These are phyloP conservation scores for Microplitis deprimator DNA, from an alignment of 2,888 invertebrate species.

Conservation along the genomic window DNA sequence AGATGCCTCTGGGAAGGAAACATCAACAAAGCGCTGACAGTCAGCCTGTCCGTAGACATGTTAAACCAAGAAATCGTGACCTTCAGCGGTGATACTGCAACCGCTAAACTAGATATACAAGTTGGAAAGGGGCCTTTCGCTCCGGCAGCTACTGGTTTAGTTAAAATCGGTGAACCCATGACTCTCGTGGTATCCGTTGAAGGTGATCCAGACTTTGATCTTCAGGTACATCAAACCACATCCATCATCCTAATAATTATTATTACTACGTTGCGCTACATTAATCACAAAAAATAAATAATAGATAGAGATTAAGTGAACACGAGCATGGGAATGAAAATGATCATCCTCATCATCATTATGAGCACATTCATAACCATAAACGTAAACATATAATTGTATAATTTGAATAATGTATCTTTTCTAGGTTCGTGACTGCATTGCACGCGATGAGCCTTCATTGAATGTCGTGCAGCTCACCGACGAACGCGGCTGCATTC, in stretches of 20 bases:
- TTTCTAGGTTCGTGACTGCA: slow-evolving; percentile 79
- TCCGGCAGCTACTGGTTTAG: slow-evolving; percentile 81
- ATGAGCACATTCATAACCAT: background rate
- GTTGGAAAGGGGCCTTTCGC: slow-evolving; percentile 85
- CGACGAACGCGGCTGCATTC: slow-evolving; percentile 83
- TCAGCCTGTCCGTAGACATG: slow-evolving; percentile 85
- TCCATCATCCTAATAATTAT: slow-evolving; percentile 43
- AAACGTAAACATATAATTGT: background rate
- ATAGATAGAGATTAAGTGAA: background rate
- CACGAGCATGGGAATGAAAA: background rate
- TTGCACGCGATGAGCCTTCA: slow-evolving; percentile 81
- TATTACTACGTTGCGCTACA: slow-evolving; percentile 1
- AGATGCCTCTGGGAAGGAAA: slow-evolving; percentile 88
- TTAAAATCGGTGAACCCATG: slow-evolving; percentile 87
- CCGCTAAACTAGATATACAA: slow-evolving; percentile 84
- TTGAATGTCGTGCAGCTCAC: slow-evolving; percentile 80
- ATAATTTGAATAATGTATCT: slow-evolving; percentile 13
- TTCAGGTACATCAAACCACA: slow-evolving; percentile 70
- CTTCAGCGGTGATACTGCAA: slow-evolving; percentile 88
- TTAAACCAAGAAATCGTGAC: slow-evolving; percentile 85
- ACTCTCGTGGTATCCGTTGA: slow-evolving; percentile 85
- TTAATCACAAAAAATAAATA: background rate
- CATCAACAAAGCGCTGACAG: slow-evolving; percentile 81
- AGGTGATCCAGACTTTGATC: slow-evolving; percentile 85
- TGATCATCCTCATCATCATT: background rate